Percentiles rank a stretch among this genome's conserved stretches.
Conservation (phyloP, 2,888 invertebrate species). For the Epinotia demarniana region DNA sequence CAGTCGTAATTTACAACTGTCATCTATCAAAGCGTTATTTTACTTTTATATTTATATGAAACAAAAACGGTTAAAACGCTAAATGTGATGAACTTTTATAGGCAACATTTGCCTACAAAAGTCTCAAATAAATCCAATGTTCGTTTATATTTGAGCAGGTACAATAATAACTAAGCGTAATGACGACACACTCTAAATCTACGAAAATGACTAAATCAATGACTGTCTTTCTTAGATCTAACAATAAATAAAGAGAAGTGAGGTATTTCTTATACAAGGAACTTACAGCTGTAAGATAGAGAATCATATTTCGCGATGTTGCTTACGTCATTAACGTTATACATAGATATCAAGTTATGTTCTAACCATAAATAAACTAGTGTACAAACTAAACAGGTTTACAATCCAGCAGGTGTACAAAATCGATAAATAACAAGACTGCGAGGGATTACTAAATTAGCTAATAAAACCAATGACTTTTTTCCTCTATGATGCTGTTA, state of each 20-base stretch:
- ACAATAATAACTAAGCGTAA: conserved; percentile 57
- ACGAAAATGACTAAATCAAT: conserved; percentile 80
- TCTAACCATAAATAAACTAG: neutral
- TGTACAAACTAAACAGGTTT: neutral
- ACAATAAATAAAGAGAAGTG: conserved; percentile 71
- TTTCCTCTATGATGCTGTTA: neutral
- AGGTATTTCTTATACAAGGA: conserved; percentile 74
- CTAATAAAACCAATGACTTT: neutral
- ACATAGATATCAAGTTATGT: neutral
- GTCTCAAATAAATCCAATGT: conserved; percentile 41
- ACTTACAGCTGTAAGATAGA: conserved; percentile 53
- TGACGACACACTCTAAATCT: conserved; percentile 58
- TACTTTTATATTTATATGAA: neutral
- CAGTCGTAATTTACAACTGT: neutral
- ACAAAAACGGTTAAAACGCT: conserved; percentile 3
- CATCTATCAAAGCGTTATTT: neutral
- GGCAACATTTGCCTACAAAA: conserved; percentile 42
- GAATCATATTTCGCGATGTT: conserved; percentile 16
- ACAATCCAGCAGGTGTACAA: neutral
- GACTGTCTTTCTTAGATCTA: conserved; percentile 74
- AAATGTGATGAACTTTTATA: conserved; percentile 5
- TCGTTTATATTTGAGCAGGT: conserved; percentile 62
- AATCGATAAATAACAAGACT: neutral
- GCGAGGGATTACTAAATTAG: neutral
- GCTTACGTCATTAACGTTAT: conserved; percentile 15